Conservation (phyloP, 2,797 vertebrate species). For the Sebastes cheni region DNA sequence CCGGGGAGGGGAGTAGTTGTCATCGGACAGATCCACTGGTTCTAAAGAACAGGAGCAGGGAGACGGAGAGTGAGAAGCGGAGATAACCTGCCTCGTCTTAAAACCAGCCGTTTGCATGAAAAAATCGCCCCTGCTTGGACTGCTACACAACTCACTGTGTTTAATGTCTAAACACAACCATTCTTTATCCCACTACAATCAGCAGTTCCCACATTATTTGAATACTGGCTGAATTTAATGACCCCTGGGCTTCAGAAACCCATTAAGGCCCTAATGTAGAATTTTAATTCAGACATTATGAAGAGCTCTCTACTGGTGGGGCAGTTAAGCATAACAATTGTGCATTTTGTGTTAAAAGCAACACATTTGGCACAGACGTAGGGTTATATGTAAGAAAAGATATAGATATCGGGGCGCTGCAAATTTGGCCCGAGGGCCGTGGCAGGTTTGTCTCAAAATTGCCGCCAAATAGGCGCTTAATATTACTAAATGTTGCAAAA, state of each 20-base stretch:
- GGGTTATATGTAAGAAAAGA: too few relatives aligned
- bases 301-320: background rate
- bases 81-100: background rate
- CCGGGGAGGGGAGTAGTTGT: conserved; percentile 62
- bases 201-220: background rate
- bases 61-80: background rate
- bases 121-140: background rate
- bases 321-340: too few relatives aligned
- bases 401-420: too few relatives aligned
- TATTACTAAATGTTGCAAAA: too few relatives aligned
- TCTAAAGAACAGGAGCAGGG: conserved; percentile 16
- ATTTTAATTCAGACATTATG: background rate
- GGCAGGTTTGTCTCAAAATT: too few relatives aligned
- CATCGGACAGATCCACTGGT: conserved; percentile 48
- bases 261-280: background rate
- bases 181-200: background rate
- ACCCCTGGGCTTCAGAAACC: background rate
- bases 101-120: background rate
- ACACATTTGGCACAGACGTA: too few relatives aligned
- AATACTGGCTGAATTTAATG: background rate
- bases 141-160: background rate
- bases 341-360: too few relatives aligned
- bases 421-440: too few relatives aligned
- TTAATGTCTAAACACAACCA: background rate
- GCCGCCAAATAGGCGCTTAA: too few relatives aligned